Percentiles rank a stretch among this genome's conserved stretches.
Evolutionary conservation across 2,888 invertebrate genomes (phyloP).

Genomic region (Nymphalis polychloros): DNA sequence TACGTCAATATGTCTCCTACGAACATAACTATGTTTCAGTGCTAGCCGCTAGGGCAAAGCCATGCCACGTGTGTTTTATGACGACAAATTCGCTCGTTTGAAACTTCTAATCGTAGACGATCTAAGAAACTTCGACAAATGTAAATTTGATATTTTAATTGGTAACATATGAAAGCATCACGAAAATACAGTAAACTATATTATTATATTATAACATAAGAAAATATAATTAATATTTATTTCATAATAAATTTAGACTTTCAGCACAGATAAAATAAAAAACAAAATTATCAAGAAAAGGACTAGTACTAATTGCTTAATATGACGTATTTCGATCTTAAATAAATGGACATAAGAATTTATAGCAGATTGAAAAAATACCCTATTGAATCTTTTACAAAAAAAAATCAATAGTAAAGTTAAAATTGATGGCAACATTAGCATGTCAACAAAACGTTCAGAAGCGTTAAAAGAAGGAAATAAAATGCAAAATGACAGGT

Average conservation of each 20-base stretch:
- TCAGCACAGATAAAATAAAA: too few species aligned
- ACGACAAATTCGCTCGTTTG: conserved; percentile 33
- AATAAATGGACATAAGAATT: too few species aligned
- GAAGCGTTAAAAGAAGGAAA: conserved; percentile 54
- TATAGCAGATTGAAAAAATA: too few species aligned
- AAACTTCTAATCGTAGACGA: conserved; percentile 29
- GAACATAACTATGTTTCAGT: conserved; percentile 3
- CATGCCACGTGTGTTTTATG: conserved; percentile 37
- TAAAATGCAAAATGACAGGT: conserved; percentile 71
- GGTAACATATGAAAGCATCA: background rate
- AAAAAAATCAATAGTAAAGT: conserved; percentile 38
- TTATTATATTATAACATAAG: too few species aligned
- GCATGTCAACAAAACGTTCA: conserved; percentile 58
- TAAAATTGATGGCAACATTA: conserved; percentile 69
- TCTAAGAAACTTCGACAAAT: conserved; percentile 21
- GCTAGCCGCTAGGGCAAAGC: conserved; percentile 12
- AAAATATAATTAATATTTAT: too few species aligned
- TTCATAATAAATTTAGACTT: too few species aligned
- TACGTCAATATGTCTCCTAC: background rate
- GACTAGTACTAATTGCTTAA: too few species aligned
- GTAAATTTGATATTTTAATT: conserved; percentile 4
- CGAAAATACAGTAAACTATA: background rate
- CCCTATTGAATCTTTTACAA: background rate
- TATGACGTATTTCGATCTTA: too few species aligned
- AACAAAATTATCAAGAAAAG: too few species aligned